Percentiles rank a stretch among this genome's conserved stretches.
Evolutionary conservation across 2,797 vertebrate genomes (phyloP).

Genomic region (Cyclura pinguis): DNA sequence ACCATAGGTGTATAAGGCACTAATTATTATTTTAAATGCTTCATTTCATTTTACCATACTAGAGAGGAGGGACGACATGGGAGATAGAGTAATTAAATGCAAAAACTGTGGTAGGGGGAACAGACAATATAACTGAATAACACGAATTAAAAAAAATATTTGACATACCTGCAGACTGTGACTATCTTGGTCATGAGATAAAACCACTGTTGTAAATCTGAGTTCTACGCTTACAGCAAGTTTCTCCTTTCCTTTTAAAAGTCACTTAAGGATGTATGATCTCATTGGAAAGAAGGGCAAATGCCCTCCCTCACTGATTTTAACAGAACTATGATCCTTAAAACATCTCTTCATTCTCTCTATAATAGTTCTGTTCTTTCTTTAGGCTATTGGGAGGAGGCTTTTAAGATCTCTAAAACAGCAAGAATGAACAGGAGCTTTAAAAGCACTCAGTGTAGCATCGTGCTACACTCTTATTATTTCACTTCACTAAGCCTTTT

Average conservation of each 20-base stretch:
- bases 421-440: constrained; percentile 55
- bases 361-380: constrained; percentile 54
- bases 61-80: background rate
- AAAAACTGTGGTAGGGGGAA: background rate
- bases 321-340: constrained; percentile 48
- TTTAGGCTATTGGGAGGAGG: constrained; percentile 73
- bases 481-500: constrained; percentile 72
- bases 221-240: constrained; percentile 53
- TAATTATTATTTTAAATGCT: background rate
- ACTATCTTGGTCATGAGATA: constrained; percentile 39
- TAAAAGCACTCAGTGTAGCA: constrained; percentile 62
- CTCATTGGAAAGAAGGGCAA: constrained; percentile 41
- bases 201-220: constrained; percentile 37
- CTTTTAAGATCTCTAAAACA: constrained; percentile 77
- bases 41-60: background rate
- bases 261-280: constrained; percentile 58
- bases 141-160: constrained; percentile 32
- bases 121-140: constrained; percentile 31
- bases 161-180: constrained; percentile 74
- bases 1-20: background rate
- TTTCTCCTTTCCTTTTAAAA: constrained; percentile 45
- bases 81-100: background rate
- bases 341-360: constrained; percentile 49
- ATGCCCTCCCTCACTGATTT: constrained; percentile 45
- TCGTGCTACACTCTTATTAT: constrained; percentile 43